A percentile compares a stretch with the other conserved stretches of the same genome.
Conservation (phyloP, 2,797 vertebrate genomes). For the Chelonia mydas region DNA sequence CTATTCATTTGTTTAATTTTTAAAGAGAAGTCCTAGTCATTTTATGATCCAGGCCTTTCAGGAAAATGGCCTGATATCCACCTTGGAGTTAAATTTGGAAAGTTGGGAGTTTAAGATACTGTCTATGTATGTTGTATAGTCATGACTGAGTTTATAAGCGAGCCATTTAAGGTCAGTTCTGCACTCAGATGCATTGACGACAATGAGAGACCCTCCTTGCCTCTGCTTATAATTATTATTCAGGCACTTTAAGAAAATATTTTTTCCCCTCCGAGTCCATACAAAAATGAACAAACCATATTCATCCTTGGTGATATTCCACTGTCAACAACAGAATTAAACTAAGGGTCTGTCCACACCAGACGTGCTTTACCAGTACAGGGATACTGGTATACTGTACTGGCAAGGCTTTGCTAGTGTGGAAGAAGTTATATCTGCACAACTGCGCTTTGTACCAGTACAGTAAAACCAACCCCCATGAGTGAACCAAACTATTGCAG, state of each 20-base stretch:
- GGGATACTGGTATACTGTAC: not conserved
- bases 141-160: not conserved
- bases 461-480: not conserved
- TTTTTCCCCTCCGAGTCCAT: not conserved
- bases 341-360: not conserved
- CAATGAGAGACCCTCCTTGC: not conserved
- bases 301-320: not conserved
- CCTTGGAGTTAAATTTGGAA: not conserved
- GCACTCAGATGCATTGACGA: slow-evolving; percentile 5
- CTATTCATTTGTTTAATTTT: not conserved
- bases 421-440: not conserved
- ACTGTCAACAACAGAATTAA: slow-evolving; percentile 6
- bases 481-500: not conserved
- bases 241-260: not conserved
- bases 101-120: not conserved
- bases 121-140: not conserved
- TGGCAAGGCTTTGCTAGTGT: not conserved
- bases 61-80: not conserved
- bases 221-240: not conserved
- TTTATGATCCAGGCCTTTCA: not conserved
- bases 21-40: not conserved
- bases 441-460: not conserved
- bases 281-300: not conserved
- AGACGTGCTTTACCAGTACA: not conserved
- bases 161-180: not conserved